A percentile compares a stretch with the other conserved stretches of the same genome.
These are phyloP conservation scores for Poeciliopsis turneri DNA, from an alignment of 2,797 vertebrate species.

Conservation along the genomic window DNA sequence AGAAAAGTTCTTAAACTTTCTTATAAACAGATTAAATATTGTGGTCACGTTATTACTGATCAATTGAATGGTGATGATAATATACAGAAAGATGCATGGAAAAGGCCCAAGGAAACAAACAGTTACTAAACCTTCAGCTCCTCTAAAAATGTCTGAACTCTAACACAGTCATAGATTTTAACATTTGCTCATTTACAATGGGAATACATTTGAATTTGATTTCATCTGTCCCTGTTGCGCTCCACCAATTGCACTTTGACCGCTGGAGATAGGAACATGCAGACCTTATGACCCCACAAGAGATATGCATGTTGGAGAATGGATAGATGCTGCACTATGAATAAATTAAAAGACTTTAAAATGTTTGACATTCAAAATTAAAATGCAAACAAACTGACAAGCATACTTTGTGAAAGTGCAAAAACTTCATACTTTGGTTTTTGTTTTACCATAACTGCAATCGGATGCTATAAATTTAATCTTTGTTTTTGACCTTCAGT, in stretches of 20 bases:
- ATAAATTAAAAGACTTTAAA: not conserved
- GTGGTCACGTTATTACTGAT: not conserved
- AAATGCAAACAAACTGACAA: not conserved
- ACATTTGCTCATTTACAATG: not conserved
- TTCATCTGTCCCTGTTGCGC: not conserved
- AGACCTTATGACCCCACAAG: too few relatives aligned
- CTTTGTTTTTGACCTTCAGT: not conserved
- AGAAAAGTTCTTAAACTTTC: not conserved
- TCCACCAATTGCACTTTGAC: too few relatives aligned
- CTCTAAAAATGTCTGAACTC: not conserved
- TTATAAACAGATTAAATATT: not conserved
- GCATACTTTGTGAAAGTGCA: not conserved
- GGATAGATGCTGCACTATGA: too few relatives aligned
- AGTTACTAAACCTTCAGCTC: not conserved
- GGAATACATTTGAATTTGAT: not conserved
- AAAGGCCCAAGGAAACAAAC: not conserved
- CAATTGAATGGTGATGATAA: not conserved
- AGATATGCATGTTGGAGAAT: too few relatives aligned
- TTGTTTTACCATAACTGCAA: not conserved
- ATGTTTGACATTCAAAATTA: not conserved
- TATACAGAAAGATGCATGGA: not conserved
- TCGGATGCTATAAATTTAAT: not conserved
- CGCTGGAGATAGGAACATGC: too few relatives aligned
- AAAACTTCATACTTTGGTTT: not conserved
- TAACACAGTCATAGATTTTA: not conserved